Conservation (phyloP, 1,140 invertebrate genomes). For the Drosophila nikananu region DNA sequence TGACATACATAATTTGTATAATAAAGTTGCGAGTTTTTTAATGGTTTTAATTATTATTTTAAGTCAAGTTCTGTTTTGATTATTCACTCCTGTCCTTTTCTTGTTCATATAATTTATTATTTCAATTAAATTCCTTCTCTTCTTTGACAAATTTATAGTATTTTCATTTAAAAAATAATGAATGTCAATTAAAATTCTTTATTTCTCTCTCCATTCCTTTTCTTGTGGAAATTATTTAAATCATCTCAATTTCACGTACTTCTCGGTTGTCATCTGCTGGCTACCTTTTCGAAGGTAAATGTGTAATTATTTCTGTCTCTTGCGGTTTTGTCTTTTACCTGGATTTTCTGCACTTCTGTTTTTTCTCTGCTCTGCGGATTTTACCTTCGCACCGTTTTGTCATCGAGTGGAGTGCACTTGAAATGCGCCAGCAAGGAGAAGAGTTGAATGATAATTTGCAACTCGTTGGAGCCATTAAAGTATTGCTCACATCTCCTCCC, state of each 20-base stretch:
- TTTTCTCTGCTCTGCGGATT: constrained; percentile 23
- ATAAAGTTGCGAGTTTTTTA: too few species aligned
- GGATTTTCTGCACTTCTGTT: constrained; percentile 18
- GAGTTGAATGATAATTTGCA: constrained; percentile 65
- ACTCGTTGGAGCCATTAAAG: constrained; percentile 53
- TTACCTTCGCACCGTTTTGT: constrained; percentile 57
- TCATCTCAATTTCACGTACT: constrained; percentile 20
- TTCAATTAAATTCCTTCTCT: too few species aligned
- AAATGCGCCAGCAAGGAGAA: constrained; percentile 51
- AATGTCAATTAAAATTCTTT: background rate
- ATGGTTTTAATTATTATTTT: background rate
- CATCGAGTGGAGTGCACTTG: constrained; percentile 66
- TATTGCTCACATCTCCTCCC: background rate
- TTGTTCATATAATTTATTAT: too few species aligned
- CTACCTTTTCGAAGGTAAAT: constrained; percentile 30
- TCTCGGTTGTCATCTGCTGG: constrained; percentile 25
- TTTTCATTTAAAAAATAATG: background rate
- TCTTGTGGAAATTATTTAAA: constrained; percentile 6
- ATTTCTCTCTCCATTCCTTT: too few species aligned
- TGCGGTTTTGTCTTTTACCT: constrained; percentile 60
- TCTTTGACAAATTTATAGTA: background rate
- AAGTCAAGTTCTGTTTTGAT: background rate
- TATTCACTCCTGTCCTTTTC: too few species aligned
- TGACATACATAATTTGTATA: background rate
- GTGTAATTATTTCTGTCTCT: constrained; percentile 67